Evolutionary conservation across 2,113 vertebrate genomes (phyloP).

Genomic region (Perca flavescens): DNA sequence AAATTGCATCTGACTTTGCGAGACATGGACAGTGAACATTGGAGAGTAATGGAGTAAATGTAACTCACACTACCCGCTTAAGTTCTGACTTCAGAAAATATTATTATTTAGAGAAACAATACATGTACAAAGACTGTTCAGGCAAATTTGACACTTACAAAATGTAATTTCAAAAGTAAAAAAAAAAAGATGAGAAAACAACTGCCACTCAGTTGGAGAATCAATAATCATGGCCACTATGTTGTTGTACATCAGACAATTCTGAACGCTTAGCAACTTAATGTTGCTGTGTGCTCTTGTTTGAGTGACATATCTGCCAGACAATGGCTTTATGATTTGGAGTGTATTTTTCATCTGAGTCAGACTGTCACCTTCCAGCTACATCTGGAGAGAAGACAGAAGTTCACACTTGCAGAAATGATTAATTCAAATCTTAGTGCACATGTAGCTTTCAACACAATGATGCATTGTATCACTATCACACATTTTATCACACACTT

Average conservation of each 20-base stretch:
- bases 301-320: slow-evolving; percentile 57
- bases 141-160: background rate
- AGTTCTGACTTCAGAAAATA: background rate
- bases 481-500: slow-evolving; percentile 38
- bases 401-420: slow-evolving; percentile 45
- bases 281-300: slow-evolving; percentile 29
- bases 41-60: too few relatives aligned
- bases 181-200: background rate
- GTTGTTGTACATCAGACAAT: slow-evolving; percentile 44
- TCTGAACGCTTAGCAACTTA: slow-evolving; percentile 35
- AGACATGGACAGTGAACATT: too few relatives aligned
- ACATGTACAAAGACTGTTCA: background rate
- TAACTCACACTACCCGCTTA: too few relatives aligned
- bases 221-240: slow-evolving; percentile 26
- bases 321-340: slow-evolving; percentile 54
- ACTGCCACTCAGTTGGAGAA: background rate
- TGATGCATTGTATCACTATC: slow-evolving; percentile 14
- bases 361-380: slow-evolving; percentile 53
- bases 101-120: background rate
- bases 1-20: too few relatives aligned
- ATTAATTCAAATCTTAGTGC: slow-evolving; percentile 45
- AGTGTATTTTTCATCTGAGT: slow-evolving; percentile 52
- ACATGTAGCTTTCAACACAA: slow-evolving; percentile 32
- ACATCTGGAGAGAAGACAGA: slow-evolving; percentile 47
- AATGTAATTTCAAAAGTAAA: background rate